Percentiles rank a stretch among this genome's conserved stretches.
These are phyloP conservation scores for Merluccius polli DNA, from an alignment of 2,797 vertebrate species.

Conservation along the genomic window DNA sequence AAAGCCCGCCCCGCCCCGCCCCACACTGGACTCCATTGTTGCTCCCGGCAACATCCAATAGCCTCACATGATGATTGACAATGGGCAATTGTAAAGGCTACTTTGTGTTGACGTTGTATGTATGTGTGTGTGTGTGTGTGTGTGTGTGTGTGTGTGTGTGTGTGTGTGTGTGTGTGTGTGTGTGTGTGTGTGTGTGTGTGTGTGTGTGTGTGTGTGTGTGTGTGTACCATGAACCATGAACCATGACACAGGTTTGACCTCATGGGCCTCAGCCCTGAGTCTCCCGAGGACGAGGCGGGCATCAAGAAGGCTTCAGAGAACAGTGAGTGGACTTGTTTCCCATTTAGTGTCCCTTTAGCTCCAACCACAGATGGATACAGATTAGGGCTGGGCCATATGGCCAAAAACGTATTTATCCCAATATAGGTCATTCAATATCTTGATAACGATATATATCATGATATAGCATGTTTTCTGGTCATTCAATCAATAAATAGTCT, in stretches of 20 bases:
- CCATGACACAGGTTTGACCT: constrained; percentile 85
- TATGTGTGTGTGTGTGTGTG: constrained; percentile 13
- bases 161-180: constrained; percentile 26
- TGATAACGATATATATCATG: too few relatives aligned
- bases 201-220: constrained; percentile 14
- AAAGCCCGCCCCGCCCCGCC: constrained; percentile 19
- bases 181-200: constrained; percentile 25
- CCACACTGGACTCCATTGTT: constrained; percentile 52
- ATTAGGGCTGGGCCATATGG: too few relatives aligned
- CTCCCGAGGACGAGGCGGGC: constrained; percentile 90
- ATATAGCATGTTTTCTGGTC: too few relatives aligned
- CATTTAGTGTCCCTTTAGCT: background rate
- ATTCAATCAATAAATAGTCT: too few relatives aligned
- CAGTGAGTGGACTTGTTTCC: constrained; percentile 75
- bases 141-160: background rate
- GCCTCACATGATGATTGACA: constrained; percentile 40
- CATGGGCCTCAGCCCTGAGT: constrained; percentile 87
- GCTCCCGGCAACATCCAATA: constrained; percentile 38
- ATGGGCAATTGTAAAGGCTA: constrained; percentile 41
- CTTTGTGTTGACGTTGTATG: constrained; percentile 13
- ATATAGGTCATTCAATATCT: too few relatives aligned
- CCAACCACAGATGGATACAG: background rate
- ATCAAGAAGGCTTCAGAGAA: constrained; percentile 96
- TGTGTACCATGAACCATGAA: background rate
- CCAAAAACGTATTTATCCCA: too few relatives aligned